These are phyloP conservation scores for Leptinotarsa haldemani DNA, from an alignment of 2,888 invertebrate genomes.

Conservation along the genomic window DNA sequence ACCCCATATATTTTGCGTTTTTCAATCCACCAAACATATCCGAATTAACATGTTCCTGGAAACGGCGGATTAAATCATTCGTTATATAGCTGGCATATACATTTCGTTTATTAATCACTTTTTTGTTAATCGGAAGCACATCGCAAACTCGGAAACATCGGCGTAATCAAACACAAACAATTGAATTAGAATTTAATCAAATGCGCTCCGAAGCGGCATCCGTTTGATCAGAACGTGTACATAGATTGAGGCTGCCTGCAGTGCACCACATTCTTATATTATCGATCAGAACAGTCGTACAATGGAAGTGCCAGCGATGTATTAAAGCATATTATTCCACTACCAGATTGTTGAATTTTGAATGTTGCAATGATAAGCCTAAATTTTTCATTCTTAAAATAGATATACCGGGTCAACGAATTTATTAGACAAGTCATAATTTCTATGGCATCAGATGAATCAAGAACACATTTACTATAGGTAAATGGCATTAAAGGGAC, in stretches of 20 bases:
- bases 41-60: not conserved
- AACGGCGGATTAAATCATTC: not conserved
- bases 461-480: too few species aligned
- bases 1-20: not conserved
- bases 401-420: too few species aligned
- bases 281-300: conserved; percentile 17
- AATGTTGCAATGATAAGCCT: too few species aligned
- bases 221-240: conserved; percentile 7
- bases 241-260: conserved; percentile 1
- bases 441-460: too few species aligned
- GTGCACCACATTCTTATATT: conserved; percentile 9
- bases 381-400: too few species aligned
- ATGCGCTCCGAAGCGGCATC: conserved; percentile 17
- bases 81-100: not conserved
- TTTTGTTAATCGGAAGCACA: conserved; percentile 3
- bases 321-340: not conserved
- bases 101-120: conserved; percentile 7
- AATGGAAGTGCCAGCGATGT: conserved; percentile 14
- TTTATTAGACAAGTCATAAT: too few species aligned
- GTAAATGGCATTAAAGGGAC: too few species aligned
- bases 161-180: conserved; percentile 21
- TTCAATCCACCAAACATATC: not conserved
- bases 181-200: conserved; percentile 29
- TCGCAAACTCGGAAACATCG: not conserved
- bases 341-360: too few species aligned